Evolutionary conservation across 35 echinoderm and acorn worm genomes (phyloP).

Genomic region (Hemicentrotus pulcherrimus): DNA sequence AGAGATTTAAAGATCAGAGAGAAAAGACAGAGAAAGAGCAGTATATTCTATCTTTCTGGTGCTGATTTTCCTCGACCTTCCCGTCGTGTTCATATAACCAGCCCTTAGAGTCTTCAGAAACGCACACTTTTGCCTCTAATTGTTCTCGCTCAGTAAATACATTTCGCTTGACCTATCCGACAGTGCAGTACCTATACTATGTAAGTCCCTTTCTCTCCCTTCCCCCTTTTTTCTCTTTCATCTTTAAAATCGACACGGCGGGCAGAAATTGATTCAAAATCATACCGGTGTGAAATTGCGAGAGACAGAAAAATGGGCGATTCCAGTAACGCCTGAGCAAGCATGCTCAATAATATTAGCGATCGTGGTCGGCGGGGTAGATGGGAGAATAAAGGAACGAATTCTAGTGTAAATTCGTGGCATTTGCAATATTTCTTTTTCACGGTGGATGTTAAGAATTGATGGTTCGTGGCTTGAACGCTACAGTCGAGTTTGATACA

Average conservation of each 20-base stretch:
- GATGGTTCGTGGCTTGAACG: constrained; percentile 28
- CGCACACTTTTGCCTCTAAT: constrained; percentile 47
- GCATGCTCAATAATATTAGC: constrained; percentile 52
- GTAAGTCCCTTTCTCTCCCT: not conserved
- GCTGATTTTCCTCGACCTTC: not conserved
- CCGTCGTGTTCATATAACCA: constrained; percentile 23
- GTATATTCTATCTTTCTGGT: not conserved
- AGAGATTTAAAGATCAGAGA: not conserved
- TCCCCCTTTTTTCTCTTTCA: not conserved
- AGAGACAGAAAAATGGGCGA: constrained; percentile 53
- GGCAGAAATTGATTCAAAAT: constrained; percentile 53
- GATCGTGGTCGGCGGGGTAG: not conserved
- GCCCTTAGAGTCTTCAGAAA: constrained; percentile 33
- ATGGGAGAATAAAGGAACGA: constrained; percentile 21
- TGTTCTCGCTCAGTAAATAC: constrained; percentile 28
- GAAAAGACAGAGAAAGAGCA: not conserved
- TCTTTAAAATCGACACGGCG: constrained; percentile 41
- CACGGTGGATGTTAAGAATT: constrained; percentile 43
- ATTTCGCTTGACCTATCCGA: constrained; percentile 46
- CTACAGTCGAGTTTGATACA: constrained; percentile 36
- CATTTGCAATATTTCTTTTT: constrained; percentile 51
- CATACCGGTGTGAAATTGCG: constrained; percentile 53
- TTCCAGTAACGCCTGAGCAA: constrained; percentile 33
- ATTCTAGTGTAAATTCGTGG: constrained; percentile 50
- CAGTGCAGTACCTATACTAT: constrained; percentile 44